phyloP scores from a whole-genome alignment of 2,113 vertebrate genomes.

The Lepidiolamprologus cunningtoni region DNA sequence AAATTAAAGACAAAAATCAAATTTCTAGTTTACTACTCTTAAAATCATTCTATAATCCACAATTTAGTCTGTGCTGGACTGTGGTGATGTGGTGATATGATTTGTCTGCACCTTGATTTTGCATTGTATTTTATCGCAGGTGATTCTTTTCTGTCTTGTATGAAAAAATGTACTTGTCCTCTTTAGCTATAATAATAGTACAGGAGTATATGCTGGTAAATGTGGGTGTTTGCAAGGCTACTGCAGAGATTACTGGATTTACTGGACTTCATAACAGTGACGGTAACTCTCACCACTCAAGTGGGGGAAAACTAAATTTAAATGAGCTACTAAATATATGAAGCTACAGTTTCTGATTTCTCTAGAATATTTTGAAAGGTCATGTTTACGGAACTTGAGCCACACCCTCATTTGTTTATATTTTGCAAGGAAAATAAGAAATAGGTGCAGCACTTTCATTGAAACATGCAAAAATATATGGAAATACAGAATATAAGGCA shows the following conservation, averaged over 20 bases:
- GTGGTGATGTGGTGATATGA: neutral
- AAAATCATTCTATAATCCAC: neutral
- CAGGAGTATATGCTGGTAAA: neutral
- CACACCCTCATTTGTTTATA: neutral
- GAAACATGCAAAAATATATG: neutral
- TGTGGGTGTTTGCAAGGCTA: neutral
- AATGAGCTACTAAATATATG: neutral
- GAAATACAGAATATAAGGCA: neutral
- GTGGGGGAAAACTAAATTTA: neutral
- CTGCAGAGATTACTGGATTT: neutral
- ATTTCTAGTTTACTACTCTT: neutral
- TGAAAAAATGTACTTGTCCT: neutral
- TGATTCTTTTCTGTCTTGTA: neutral
- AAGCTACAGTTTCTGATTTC: neutral
- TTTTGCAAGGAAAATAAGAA: neutral
- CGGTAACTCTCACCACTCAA: neutral
- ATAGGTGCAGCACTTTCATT: neutral
- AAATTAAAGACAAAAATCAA: neutral
- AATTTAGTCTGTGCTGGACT: neutral
- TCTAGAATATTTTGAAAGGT: neutral
- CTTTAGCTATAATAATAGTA: neutral
- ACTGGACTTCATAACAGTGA: neutral
- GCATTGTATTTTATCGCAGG: neutral
- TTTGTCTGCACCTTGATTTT: neutral
- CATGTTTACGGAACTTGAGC: neutral